A percentile compares a stretch with the other conserved stretches of the same genome.
phyloP scores from a whole-genome alignment of 2,888 invertebrate species.

The Stegophylla sp. region DNA sequence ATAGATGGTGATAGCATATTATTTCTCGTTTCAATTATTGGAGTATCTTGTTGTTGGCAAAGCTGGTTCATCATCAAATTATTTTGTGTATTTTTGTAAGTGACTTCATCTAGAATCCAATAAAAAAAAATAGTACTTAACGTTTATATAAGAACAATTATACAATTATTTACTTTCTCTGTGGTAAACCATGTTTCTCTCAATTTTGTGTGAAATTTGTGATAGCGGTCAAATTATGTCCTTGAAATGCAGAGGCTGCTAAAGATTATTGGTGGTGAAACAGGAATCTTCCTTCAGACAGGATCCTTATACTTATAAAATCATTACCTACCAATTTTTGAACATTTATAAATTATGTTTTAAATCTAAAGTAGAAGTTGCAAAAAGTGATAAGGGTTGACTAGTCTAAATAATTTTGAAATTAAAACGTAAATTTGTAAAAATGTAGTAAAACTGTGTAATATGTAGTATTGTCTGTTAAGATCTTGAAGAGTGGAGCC shows the following conservation, averaged over 20 bases:
- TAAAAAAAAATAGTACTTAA: constrained; percentile 30
- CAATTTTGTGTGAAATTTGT: constrained; percentile 53
- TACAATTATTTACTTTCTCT: constrained; percentile 57
- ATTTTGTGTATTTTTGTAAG: constrained; percentile 52
- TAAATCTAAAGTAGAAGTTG: too few species aligned
- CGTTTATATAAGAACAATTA: constrained; percentile 2
- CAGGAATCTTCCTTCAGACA: constrained; percentile 60
- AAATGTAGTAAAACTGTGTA: too few species aligned
- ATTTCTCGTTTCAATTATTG: constrained; percentile 54
- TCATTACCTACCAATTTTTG: constrained; percentile 6
- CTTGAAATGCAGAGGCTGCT: constrained; percentile 54
- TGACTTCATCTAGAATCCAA: constrained; percentile 42
- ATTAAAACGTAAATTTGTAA: too few species aligned
- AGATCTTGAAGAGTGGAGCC: too few species aligned
- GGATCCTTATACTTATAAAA: constrained; percentile 1
- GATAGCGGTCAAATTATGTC: constrained; percentile 58
- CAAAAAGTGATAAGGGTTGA: too few species aligned
- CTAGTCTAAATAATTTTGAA: too few species aligned
- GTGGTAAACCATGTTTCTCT: constrained; percentile 60
- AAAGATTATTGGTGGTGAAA: constrained; percentile 58
- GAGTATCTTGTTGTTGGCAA: constrained; percentile 47
- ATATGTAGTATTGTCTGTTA: too few species aligned
- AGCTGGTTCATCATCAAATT: constrained; percentile 40
- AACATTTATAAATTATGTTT: too few species aligned
- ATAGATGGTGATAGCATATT: constrained; percentile 57